Evolutionary conservation across 2,113 vertebrate species (phyloP).

Genomic region (Myotis brandtii): DNA sequence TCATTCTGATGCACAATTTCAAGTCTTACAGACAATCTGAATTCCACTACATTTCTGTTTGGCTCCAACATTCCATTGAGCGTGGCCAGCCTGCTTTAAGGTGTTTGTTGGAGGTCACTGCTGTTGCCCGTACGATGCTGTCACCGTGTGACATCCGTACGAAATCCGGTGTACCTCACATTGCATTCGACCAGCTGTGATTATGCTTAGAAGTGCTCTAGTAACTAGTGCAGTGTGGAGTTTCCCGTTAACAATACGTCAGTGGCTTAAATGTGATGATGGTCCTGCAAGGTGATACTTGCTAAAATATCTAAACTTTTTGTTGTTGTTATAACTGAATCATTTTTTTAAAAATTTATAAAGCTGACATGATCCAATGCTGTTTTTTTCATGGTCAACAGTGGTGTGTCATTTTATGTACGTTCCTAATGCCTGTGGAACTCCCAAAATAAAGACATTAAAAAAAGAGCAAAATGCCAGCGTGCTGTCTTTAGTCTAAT

Average conservation of each 20-base stretch:
- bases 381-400: constrained; percentile 85
- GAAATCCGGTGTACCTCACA: constrained; percentile 87
- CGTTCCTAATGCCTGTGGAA: constrained; percentile 87
- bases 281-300: constrained; percentile 86
- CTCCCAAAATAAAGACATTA: constrained; percentile 87
- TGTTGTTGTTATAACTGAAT: constrained; percentile 86
- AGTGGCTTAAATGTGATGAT: constrained; percentile 87
- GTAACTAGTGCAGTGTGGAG: constrained; percentile 86
- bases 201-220: constrained; percentile 88
- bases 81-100: constrained; percentile 82
- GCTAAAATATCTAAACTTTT: constrained; percentile 84
- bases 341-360: constrained; percentile 84
- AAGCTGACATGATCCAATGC: constrained; percentile 88
- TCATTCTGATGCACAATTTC: constrained; percentile 73
- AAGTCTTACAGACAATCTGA: constrained; percentile 86
- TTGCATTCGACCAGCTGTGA: constrained; percentile 87
- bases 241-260: constrained; percentile 82
- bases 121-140: constrained; percentile 90
- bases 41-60: constrained; percentile 88
- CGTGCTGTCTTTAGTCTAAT: constrained; percentile 60
- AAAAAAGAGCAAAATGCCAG: constrained; percentile 74
- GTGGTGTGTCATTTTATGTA: constrained; percentile 90
- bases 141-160: constrained; percentile 95
- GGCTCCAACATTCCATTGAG: constrained; percentile 86
- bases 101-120: constrained; percentile 85